Evolutionary conservation across 2,888 invertebrate genomes (phyloP).

Genomic region (Parascotia fuliginaria): DNA sequence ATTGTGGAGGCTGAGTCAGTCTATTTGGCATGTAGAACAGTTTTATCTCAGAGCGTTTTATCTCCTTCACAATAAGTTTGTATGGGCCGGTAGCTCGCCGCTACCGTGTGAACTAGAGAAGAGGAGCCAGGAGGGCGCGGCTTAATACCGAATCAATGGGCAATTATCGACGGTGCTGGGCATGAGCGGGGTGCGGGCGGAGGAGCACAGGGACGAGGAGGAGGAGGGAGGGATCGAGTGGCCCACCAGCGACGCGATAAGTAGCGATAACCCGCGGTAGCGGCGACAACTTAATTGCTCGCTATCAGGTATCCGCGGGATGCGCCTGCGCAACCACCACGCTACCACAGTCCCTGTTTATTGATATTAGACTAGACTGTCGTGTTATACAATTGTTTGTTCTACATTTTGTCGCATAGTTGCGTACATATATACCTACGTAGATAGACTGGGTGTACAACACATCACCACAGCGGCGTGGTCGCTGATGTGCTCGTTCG

Average conservation of each 20-base stretch:
- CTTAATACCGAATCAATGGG: slow-evolving; percentile 51
- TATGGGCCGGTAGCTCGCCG: slow-evolving; percentile 17
- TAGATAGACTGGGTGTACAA: too few species aligned
- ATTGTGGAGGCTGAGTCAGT: slow-evolving; percentile 2
- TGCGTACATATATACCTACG: too few species aligned
- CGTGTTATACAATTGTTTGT: neutral
- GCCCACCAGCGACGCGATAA: slow-evolving; percentile 55
- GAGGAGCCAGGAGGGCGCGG: neutral
- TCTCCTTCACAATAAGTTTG: slow-evolving; percentile 18
- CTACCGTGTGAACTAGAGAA: slow-evolving; percentile 14
- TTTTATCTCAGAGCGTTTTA: slow-evolving; percentile 19
- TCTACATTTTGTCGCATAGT: too few species aligned
- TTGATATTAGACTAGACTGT: too few species aligned
- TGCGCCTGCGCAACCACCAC: slow-evolving; percentile 10
- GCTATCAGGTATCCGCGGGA: slow-evolving; percentile 31
- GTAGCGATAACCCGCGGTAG: slow-evolving; percentile 9
- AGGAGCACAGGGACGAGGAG: neutral
- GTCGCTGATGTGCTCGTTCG: slow-evolving; percentile 26
- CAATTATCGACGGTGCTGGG: slow-evolving; percentile 49
- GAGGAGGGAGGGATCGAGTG: slow-evolving; percentile 13
- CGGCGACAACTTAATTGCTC: slow-evolving; percentile 54
- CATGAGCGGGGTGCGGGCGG: too few species aligned
- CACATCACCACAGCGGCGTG: neutral
- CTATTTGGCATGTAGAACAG: slow-evolving; percentile 24
- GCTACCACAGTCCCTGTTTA: too few species aligned